phyloP scores from a whole-genome alignment of 2,113 vertebrate species.

The Psilopsiagon aymara region DNA sequence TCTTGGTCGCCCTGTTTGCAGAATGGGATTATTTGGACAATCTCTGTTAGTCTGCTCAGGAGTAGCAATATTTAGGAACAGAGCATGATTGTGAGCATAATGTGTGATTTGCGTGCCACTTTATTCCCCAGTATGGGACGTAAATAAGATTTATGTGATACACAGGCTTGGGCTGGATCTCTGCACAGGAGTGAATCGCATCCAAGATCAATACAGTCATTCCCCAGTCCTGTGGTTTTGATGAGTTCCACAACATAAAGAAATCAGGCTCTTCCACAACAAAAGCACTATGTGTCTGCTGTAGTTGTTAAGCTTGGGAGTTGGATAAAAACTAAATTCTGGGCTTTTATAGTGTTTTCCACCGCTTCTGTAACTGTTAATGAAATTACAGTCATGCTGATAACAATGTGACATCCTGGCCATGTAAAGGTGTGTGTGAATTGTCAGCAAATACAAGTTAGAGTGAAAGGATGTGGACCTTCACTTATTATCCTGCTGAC shows the following conservation, averaged over 20 bases:
- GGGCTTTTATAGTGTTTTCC: not conserved
- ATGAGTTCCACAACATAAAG: not conserved
- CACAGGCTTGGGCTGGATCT: slow-evolving; percentile 55
- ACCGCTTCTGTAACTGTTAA: not conserved
- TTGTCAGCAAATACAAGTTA: not conserved
- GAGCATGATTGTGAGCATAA: not conserved
- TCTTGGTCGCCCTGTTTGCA: not conserved
- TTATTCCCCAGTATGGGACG: not conserved
- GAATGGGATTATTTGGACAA: not conserved
- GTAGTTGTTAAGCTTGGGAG: not conserved
- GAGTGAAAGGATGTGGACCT: not conserved
- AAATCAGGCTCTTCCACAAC: not conserved
- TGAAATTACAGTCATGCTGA: not conserved
- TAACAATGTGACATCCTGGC: not conserved
- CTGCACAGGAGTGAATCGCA: slow-evolving; percentile 48
- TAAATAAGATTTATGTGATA: not conserved
- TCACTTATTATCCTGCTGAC: not conserved
- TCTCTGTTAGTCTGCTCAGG: not conserved
- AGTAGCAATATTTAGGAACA: not conserved
- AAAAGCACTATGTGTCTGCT: slow-evolving; percentile 2
- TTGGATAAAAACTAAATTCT: not conserved
- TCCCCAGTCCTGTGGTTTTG: slow-evolving; percentile 1
- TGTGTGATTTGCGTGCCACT: not conserved
- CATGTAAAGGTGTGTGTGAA: not conserved
- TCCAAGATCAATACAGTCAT: slow-evolving; percentile 1